These are phyloP conservation scores for Drosophila peninsularis DNA, from an alignment of 2,888 invertebrate genomes.

Conservation along the genomic window DNA sequence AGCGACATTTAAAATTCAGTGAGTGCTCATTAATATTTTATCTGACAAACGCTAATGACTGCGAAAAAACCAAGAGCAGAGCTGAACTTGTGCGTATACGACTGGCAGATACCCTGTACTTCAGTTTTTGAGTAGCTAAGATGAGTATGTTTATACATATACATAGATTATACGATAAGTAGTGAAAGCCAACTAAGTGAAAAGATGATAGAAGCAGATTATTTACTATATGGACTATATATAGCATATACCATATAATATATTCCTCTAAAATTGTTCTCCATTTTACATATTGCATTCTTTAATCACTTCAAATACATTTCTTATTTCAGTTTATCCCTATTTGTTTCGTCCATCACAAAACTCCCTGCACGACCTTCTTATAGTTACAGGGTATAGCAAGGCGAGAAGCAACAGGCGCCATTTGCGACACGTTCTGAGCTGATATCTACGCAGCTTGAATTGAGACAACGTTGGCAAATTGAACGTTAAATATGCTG, in stretches of 20 bases:
- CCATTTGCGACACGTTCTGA: slow-evolving; percentile 9
- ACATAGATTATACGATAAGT: not conserved
- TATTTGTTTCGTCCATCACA: no score
- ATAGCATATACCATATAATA: not conserved
- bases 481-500: slow-evolving; percentile 56
- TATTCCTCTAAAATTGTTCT: not conserved
- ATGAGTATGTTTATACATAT: not conserved
- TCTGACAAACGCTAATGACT: slow-evolving; percentile 45
- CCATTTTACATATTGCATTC: not conserved
- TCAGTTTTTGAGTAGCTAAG: no score
- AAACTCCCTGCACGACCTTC: not conserved
- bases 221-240: not conserved
- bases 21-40: slow-evolving; percentile 61
- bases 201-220: no score
- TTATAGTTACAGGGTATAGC: not conserved
- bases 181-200: no score
- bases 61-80: slow-evolving; percentile 11
- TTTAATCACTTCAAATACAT: not conserved
- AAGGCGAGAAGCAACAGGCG: slow-evolving; percentile 5
- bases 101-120: not conserved
- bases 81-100: not conserved
- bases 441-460: slow-evolving; percentile 1
- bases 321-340: not conserved
- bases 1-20: slow-evolving; percentile 22
- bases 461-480: slow-evolving; percentile 48